Conservation (phyloP, 2,113 vertebrate genomes). For the Natator depressus region DNA sequence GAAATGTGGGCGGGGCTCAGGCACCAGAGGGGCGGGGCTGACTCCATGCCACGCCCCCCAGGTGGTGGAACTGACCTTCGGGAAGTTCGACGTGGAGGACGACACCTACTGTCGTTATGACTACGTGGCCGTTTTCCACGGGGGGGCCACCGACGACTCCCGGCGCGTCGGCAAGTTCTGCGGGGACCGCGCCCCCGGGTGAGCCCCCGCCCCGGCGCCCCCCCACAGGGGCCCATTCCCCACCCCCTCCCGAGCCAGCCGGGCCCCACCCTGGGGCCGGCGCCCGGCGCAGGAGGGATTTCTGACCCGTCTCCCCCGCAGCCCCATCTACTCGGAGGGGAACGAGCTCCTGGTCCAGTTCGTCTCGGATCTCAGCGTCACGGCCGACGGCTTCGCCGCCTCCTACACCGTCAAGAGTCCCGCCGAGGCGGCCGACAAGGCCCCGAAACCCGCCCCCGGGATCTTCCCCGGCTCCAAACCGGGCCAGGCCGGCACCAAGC, state of each 20-base stretch:
- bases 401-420: constrained; percentile 73
- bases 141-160: constrained; percentile 83
- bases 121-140: constrained; percentile 90
- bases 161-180: constrained; percentile 90
- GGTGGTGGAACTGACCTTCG: constrained; percentile 89
- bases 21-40: background rate
- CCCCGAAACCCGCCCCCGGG: background rate
- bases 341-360: constrained; percentile 92
- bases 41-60: constrained; percentile 2
- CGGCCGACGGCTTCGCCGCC: constrained; percentile 90
- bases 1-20: background rate
- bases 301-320: background rate
- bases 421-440: constrained; percentile 12
- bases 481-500: background rate
- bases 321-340: constrained; percentile 82
- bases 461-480: background rate
- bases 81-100: constrained; percentile 88
- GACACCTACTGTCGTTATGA: constrained; percentile 93
- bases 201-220: constrained; percentile 40
- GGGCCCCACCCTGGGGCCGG: background rate
- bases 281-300: no score
- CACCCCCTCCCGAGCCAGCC: no score
- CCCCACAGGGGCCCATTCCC: no score
- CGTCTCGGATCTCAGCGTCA: constrained; percentile 92
- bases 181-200: constrained; percentile 85